Evolutionary conservation across 2,797 vertebrate genomes (phyloP).

Genomic region (Oryzias sinensis): DNA sequence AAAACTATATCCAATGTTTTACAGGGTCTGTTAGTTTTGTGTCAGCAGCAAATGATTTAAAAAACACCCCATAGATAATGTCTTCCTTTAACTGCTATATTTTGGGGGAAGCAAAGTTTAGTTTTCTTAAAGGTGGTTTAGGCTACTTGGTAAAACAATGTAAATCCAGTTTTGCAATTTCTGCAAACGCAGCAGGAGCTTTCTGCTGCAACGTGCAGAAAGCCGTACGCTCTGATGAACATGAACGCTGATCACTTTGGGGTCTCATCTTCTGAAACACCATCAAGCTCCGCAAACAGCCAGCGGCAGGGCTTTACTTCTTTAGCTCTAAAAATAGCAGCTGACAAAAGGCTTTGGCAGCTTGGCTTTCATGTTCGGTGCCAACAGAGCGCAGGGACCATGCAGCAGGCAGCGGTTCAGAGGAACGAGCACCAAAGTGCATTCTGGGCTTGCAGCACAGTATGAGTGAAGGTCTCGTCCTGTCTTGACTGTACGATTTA

Average conservation of each 20-base stretch:
- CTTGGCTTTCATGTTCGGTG: conserved; percentile 52
- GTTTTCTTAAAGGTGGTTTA: too few relatives aligned
- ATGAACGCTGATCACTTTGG: conserved; percentile 8
- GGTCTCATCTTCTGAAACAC: conserved; percentile 14
- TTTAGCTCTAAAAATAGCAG: conserved; percentile 62
- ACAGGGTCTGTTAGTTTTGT: too few relatives aligned
- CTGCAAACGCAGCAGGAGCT: too few relatives aligned
- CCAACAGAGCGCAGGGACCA: conserved; percentile 45
- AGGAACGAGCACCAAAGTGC: conserved; percentile 18
- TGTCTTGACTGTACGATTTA: conserved; percentile 17
- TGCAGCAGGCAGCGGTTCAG: conserved; percentile 43
- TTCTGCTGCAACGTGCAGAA: background rate
- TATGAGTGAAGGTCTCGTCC: conserved; percentile 10
- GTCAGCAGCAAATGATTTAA: too few relatives aligned
- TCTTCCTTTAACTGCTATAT: too few relatives aligned
- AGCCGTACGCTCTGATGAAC: background rate
- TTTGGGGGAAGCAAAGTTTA: too few relatives aligned
- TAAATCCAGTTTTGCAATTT: too few relatives aligned
- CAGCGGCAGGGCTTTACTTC: conserved; percentile 36
- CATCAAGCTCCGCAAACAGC: conserved; percentile 18
- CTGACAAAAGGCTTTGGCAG: conserved; percentile 57
- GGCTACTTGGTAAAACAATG: too few relatives aligned
- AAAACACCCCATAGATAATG: too few relatives aligned
- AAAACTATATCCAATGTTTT: too few relatives aligned
- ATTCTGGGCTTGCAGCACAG: conserved; percentile 14